A percentile compares a stretch with the other conserved stretches of the same genome.
Conservation (phyloP, 2,113 vertebrate species). For the Archilochus colubris region DNA sequence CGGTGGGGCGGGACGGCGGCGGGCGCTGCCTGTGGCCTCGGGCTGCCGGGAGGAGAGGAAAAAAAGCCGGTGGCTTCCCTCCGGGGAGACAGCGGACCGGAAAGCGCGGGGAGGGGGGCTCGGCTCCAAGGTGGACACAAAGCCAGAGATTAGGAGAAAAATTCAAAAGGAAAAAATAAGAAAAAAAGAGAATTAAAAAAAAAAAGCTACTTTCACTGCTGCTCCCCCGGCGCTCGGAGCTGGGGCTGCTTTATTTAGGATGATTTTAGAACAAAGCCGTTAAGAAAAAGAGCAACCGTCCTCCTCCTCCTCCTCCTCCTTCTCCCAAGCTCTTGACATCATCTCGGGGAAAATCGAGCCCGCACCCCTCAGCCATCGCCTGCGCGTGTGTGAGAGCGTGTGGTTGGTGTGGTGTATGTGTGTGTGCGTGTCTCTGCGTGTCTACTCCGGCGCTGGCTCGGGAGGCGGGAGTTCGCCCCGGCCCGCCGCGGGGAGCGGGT, state of each 20-base stretch:
- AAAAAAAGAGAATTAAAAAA: too few species aligned
- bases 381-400: not conserved
- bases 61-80: not conserved
- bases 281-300: slow-evolving; percentile 25
- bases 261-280: slow-evolving; percentile 46
- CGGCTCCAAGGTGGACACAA: not conserved
- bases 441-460: not conserved
- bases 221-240: not conserved
- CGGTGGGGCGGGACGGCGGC: not conserved
- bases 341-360: slow-evolving; percentile 19
- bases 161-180: not conserved
- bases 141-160: not conserved
- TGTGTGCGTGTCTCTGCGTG: not conserved
- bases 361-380: slow-evolving; percentile 38
- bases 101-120: not conserved
- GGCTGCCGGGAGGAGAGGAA: not conserved
- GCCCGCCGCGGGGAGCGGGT: not conserved
- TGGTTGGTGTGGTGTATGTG: not conserved
- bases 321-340: slow-evolving; percentile 38
- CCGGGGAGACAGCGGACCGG: not conserved
- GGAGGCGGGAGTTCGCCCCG: slow-evolving; percentile 17
- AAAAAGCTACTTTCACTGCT: not conserved
- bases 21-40: not conserved
- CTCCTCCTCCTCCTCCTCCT: slow-evolving; percentile 31
- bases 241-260: slow-evolving; percentile 35